phyloP scores from a whole-genome alignment of 2,888 invertebrate genomes.

The Neoscelio sp. region DNA sequence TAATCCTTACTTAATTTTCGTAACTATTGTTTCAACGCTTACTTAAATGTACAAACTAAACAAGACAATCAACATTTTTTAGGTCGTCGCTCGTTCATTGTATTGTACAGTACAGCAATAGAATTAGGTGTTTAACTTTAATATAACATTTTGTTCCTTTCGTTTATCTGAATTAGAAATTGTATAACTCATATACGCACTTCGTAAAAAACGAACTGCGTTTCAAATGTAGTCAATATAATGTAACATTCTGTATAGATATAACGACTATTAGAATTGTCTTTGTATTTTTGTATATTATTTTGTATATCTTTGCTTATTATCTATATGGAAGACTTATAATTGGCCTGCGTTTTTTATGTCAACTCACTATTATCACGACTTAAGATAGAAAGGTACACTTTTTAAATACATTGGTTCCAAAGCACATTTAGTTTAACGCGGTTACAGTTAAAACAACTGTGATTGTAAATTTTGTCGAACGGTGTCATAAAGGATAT shows the following conservation, averaged over 20 bases:
- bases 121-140: constrained; percentile 43
- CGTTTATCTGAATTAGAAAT: constrained; percentile 46
- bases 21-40: constrained; percentile 44
- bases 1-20: constrained; percentile 37
- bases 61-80: constrained; percentile 24
- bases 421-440: constrained; percentile 61
- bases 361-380: constrained; percentile 66
- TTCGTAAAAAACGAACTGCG: constrained; percentile 53
- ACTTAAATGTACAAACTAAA: constrained; percentile 60
- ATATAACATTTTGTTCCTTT: constrained; percentile 1
- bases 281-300: constrained; percentile 27
- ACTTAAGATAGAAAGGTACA: constrained; percentile 65
- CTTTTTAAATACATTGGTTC: constrained; percentile 64
- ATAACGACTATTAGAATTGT: constrained; percentile 57
- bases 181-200: constrained; percentile 35
- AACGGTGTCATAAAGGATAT: constrained; percentile 47
- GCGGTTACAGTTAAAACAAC: constrained; percentile 50
- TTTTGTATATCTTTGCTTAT: constrained; percentile 52
- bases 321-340: constrained; percentile 66
- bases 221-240: constrained; percentile 54
- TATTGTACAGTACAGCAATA: constrained; percentile 60
- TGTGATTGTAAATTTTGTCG: constrained; percentile 23
- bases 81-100: constrained; percentile 53
- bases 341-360: constrained; percentile 67
- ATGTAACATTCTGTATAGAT: constrained; percentile 54